Percentiles rank a stretch among this genome's conserved stretches.
Conservation (phyloP, 1,140 invertebrate genomes). For the Drosophila neocordata region DNA sequence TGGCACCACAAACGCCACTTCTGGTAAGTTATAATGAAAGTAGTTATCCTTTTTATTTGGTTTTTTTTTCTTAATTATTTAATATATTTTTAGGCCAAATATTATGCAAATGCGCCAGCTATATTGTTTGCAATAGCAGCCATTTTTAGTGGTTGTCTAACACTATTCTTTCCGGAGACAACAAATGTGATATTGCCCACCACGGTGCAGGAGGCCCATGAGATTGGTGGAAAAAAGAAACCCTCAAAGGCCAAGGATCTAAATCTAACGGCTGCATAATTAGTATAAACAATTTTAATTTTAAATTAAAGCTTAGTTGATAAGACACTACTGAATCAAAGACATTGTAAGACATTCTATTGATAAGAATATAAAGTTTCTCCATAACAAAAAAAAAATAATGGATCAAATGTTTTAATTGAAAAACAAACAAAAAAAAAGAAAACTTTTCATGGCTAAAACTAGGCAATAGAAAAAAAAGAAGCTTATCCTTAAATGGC, state of each 20-base stretch:
- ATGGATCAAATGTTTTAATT: background rate
- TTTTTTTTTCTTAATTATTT: too few relatives aligned
- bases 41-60: too few relatives aligned
- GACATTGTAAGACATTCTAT: conserved; percentile 36
- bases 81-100: conserved; percentile 84
- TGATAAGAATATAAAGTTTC: conserved; percentile 7
- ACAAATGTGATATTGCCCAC: conserved; percentile 86
- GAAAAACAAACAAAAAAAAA: too few relatives aligned
- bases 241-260: conserved; percentile 46
- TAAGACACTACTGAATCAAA: conserved; percentile 51
- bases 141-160: conserved; percentile 85
- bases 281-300: conserved; percentile 17
- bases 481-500: background rate
- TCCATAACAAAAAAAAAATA: background rate
- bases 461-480: conserved; percentile 10
- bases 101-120: conserved; percentile 85
- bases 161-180: conserved; percentile 88
- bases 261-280: conserved; percentile 27
- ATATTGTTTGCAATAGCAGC: conserved; percentile 86
- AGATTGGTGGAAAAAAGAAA: conserved; percentile 83
- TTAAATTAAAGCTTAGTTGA: conserved; percentile 5
- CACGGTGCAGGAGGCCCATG: conserved; percentile 87
- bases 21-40: conserved; percentile 84
- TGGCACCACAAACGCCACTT: conserved; percentile 89
- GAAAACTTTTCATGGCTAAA: background rate